Evolutionary conservation across 2,113 vertebrate species (phyloP), one percentile per base, ranked within the genome.

Genomic region (Nesoenas mayeri): DNA sequence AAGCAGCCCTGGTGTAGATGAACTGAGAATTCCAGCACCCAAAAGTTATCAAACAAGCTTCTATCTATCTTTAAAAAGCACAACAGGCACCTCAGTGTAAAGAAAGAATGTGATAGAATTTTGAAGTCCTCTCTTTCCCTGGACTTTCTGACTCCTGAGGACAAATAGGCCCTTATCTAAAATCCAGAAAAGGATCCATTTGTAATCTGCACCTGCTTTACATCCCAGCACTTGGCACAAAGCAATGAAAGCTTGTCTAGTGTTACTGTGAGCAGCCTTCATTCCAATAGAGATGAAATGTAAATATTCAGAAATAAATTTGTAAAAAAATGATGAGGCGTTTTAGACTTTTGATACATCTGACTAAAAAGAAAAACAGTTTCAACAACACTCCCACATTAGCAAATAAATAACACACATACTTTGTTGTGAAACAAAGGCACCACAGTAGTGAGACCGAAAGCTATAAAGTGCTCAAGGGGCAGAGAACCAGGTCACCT

Each of bases 1-100:
- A 92, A 54, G 18, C 73, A 72, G 50, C 57, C n/a, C 64, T 79
- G 9, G 75, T 96, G 71, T 42, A 73, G 38, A 94, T 50, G 82
- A 96, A 70, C 42, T 44, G 67, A 90, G 61, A 88, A 93, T 72
- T 75, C 53, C 79, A 92, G 31, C 8, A 21, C 54, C 65, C n/a
- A 51, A 36, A 84, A 84, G 79, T 93, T 88, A 95, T 91, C 85
- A 94, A 95, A 88, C 0, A 8, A 13, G 47, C 73, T 84, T 89
- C 64, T 96, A 94, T 89, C 64, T 96, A 94, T 96, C 88, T 93
- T 84, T 86, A 86, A n/a, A 80, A 48, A 86, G 85, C 50, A 96
- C 90, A 94, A 94, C 90, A 94, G 75, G 79, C 95, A 96, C 92
- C 79, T 96, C 95, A 94, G 85, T 92, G n/a, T 72, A 91, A 84